These are phyloP conservation scores for Nephrocerus scutellatus DNA, from an alignment of 2,888 invertebrate species.

Conservation along the genomic window DNA sequence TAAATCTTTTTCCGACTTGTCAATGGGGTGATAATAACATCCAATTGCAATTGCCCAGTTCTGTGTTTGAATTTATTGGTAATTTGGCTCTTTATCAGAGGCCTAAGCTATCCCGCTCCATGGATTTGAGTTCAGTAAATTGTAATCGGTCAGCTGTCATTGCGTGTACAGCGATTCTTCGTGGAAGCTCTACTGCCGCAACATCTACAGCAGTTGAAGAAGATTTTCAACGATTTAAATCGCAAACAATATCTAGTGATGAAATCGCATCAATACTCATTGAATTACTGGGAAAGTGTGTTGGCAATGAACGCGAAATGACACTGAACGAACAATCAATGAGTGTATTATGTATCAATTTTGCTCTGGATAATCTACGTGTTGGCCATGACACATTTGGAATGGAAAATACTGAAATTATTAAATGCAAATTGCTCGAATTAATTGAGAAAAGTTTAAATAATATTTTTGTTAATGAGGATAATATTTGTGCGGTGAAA, in stretches of 20 bases:
- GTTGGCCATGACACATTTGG: conserved; percentile 24
- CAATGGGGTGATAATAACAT: conserved; percentile 35
- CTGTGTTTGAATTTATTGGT: conserved; percentile 32
- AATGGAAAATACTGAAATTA: conserved; percentile 31
- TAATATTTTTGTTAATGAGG: conserved; percentile 35
- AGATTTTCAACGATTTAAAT: conserved; percentile 25
- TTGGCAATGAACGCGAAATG: conserved; percentile 33
- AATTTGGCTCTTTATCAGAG: conserved; percentile 33
- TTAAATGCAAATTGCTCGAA: conserved; percentile 38
- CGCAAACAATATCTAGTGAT: conserved; percentile 34
- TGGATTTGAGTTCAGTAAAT: background rate
- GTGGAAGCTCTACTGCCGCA: conserved; percentile 7
- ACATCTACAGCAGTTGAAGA: conserved; percentile 9
- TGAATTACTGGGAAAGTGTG: conserved; percentile 37
- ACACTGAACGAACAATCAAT: conserved; percentile 32
- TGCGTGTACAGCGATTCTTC: conserved; percentile 15
- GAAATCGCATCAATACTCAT: conserved; percentile 41
- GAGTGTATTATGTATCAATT: conserved; percentile 38
- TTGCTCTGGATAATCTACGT: conserved; percentile 37
- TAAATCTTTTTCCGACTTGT: conserved; percentile 45
- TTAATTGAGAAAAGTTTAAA: conserved; percentile 39
- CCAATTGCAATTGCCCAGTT: conserved; percentile 23
- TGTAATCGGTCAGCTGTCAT: background rate
- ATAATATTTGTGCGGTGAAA: conserved; percentile 31
- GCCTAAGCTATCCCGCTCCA: conserved; percentile 10